phyloP scores from a whole-genome alignment of 1,140 invertebrate species.

The Acromyrmex charruanus region DNA sequence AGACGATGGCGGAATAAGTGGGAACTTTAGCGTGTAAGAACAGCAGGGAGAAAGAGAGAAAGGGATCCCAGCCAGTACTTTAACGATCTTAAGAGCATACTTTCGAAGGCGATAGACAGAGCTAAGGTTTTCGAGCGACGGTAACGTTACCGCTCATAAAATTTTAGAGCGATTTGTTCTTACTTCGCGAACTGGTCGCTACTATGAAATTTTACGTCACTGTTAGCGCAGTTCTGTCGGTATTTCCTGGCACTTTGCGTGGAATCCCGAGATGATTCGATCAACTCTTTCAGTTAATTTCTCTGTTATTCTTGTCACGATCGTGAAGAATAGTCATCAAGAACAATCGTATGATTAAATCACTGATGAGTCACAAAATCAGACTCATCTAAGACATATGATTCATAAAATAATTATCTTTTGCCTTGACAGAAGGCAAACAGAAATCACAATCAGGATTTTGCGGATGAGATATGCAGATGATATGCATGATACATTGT shows the following conservation, averaged over 20 bases:
- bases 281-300: slow-evolving; percentile 12
- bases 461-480: too few species aligned
- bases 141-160: slow-evolving; percentile 82
- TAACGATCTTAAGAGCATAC: slow-evolving; percentile 81
- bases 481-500: background rate
- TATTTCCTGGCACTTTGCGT: slow-evolving; percentile 72
- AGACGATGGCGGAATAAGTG: slow-evolving; percentile 76
- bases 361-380: background rate
- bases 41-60: slow-evolving; percentile 57
- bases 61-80: slow-evolving; percentile 55
- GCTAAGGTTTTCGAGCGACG: slow-evolving; percentile 19
- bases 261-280: slow-evolving; percentile 70
- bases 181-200: slow-evolving; percentile 50
- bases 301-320: slow-evolving; percentile 26
- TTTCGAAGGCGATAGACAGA: slow-evolving; percentile 70
- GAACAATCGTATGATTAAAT: slow-evolving; percentile 21
- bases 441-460: background rate
- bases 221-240: slow-evolving; percentile 65
- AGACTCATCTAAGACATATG: too few species aligned
- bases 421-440: background rate
- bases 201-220: slow-evolving; percentile 75
- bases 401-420: background rate
- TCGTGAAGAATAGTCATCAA: background rate
- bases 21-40: slow-evolving; percentile 78
- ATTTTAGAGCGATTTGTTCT: slow-evolving; percentile 82